Conservation (phyloP, 2,113 vertebrate genomes). For the Antechinus stuartii region DNA sequence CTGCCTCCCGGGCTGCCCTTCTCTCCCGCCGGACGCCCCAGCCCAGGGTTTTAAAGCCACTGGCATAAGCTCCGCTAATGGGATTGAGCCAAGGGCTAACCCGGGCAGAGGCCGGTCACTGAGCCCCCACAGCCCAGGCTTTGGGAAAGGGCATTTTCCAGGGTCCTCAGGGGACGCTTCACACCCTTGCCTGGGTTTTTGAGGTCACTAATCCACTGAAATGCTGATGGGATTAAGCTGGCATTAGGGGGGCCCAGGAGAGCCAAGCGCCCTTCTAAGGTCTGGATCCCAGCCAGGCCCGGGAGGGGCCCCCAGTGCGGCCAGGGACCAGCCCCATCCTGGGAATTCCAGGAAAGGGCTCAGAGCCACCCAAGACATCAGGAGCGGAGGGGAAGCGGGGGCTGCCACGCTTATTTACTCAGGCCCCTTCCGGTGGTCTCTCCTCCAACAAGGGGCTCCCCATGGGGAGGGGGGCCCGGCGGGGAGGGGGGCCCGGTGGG, state of each 20-base stretch:
- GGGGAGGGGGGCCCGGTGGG: no score
- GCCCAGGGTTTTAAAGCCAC: conserved; percentile 91
- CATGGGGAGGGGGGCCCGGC: background rate
- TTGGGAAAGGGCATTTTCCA: background rate
- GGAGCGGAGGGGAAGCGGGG: background rate
- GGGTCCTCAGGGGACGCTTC: background rate
- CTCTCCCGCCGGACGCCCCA: conserved; percentile 67
- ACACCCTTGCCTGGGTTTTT: background rate
- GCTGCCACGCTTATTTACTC: background rate
- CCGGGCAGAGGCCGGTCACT: conserved; percentile 21
- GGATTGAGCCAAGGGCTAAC: conserved; percentile 84
- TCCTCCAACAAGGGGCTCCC: background rate
- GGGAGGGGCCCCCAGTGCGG: background rate
- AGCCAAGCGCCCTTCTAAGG: conserved; percentile 9
- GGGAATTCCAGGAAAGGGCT: background rate
- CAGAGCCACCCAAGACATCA: background rate
- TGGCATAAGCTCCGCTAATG: conserved; percentile 89
- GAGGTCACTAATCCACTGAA: conserved; percentile 66
- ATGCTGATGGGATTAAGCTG: conserved; percentile 60
- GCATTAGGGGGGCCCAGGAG: conserved; percentile 60
- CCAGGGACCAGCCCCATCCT: background rate
- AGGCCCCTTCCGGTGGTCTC: background rate
- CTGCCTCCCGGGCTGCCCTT: conserved; percentile 61
- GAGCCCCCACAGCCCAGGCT: background rate
- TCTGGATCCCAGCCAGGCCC: conserved; percentile 30